phyloP scores from a whole-genome alignment of 2,797 vertebrate species.

The Anisognathus igniventris region DNA sequence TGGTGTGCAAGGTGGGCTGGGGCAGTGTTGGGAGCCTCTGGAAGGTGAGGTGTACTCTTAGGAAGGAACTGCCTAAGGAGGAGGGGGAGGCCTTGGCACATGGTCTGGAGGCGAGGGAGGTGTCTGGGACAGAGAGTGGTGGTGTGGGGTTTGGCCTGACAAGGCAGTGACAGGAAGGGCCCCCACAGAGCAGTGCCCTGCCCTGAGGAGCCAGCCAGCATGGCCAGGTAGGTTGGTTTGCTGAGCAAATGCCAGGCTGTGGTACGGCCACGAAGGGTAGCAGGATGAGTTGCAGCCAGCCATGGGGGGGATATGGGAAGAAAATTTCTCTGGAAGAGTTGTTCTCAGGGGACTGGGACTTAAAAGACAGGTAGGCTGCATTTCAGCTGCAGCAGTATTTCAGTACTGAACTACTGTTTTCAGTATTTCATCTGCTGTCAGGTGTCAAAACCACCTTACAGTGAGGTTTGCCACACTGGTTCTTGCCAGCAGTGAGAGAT shows the following conservation, averaged over 20 bases:
- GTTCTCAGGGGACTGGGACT: neutral
- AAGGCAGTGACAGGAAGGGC: neutral
- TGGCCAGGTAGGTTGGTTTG: neutral
- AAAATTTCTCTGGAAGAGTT: neutral
- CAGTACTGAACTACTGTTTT: no score
- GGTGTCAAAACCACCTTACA: neutral
- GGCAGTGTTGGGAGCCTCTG: no score
- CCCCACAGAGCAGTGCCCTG: fast-evolving
- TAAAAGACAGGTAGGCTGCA: fast-evolving
- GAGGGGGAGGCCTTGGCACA: neutral
- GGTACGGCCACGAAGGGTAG: fast-evolving
- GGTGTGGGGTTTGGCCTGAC: neutral
- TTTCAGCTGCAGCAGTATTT: neutral
- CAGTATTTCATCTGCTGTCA: neutral
- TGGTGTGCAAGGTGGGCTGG: neutral
- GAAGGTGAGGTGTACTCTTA: fast-evolving
- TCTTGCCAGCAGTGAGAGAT: fast-evolving
- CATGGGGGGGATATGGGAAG: neutral
- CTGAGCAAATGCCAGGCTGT: neutral
- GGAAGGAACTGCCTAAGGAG: neutral
- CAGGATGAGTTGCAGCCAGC: fast-evolving
- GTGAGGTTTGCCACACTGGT: fast-evolving
- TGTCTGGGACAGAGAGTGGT: neutral
- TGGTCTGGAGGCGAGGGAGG: neutral
- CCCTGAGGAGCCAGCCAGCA: neutral